A percentile compares a stretch with the other conserved stretches of the same genome.
Conservation (phyloP, 2,113 vertebrate genomes). For the Neogobius melanostomus region DNA sequence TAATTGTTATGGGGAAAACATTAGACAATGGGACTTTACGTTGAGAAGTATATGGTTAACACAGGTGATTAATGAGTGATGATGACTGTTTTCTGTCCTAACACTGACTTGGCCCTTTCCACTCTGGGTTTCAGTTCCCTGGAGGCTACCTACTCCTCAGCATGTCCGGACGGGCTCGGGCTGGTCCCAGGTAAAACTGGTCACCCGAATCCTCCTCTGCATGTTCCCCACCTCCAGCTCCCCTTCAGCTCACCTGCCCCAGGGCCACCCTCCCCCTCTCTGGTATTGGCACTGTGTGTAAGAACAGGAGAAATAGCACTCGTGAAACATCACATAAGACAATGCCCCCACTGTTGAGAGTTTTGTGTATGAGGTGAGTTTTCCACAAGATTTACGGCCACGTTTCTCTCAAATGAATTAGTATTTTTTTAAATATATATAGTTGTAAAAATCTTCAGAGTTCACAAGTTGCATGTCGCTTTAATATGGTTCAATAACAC, state of each 20-base stretch:
- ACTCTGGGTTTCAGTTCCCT: constrained; percentile 37
- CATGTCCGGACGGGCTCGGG: constrained; percentile 67
- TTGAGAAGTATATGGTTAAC: neutral
- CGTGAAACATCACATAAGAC: constrained; percentile 51
- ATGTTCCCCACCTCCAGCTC: constrained; percentile 56
- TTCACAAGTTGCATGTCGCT: neutral
- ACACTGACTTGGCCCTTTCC: constrained; percentile 35
- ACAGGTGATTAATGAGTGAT: constrained; percentile 24
- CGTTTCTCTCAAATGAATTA: neutral
- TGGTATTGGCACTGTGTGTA: constrained; percentile 42
- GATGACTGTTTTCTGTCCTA: constrained; percentile 35
- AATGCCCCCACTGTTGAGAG: constrained; percentile 50
- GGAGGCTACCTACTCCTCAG: constrained; percentile 36
- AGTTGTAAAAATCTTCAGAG: neutral
- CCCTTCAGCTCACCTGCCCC: constrained; percentile 68
- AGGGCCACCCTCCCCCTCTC: constrained; percentile 46
- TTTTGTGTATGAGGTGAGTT: constrained; percentile 43
- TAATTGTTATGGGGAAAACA: neutral
- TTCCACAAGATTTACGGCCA: constrained; percentile 30
- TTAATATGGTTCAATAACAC: constrained; percentile 21
- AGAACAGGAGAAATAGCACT: constrained; percentile 49
- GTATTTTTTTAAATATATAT: neutral
- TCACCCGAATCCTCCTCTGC: constrained; percentile 69
- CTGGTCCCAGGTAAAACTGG: constrained; percentile 72
- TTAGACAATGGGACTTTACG: neutral